Percentiles rank a stretch among this genome's conserved stretches.
These are phyloP conservation scores for Caenorhabditis remanei DNA, from an alignment of 1,140 invertebrate genomes.

Conservation along the genomic window DNA sequence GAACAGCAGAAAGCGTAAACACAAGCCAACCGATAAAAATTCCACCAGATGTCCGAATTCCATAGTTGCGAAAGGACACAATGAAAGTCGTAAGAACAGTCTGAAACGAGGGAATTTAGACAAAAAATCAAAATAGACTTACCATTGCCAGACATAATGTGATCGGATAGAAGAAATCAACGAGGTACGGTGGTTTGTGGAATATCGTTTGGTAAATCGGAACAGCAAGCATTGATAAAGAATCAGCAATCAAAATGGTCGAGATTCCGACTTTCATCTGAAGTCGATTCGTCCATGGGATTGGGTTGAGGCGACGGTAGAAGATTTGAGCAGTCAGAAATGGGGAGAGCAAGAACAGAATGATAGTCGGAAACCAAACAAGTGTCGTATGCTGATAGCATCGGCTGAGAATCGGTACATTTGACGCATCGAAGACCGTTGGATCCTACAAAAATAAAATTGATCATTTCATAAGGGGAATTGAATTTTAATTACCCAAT, in stretches of 20 bases:
- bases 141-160: slow-evolving; percentile 56
- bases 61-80: slow-evolving; percentile 24
- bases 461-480: not conserved
- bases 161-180: slow-evolving; percentile 53
- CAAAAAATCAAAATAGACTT: not conserved
- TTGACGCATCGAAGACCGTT: slow-evolving; percentile 41
- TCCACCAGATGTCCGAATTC: slow-evolving; percentile 33
- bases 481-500: slow-evolving; percentile 58
- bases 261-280: slow-evolving; percentile 64
- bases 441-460: slow-evolving; percentile 53
- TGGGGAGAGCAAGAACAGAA: slow-evolving; percentile 70
- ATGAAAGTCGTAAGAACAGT: slow-evolving; percentile 25
- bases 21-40: slow-evolving; percentile 51
- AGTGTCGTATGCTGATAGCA: slow-evolving; percentile 76
- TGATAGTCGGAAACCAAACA: slow-evolving; percentile 73
- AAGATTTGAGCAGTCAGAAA: slow-evolving; percentile 72
- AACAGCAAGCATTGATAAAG: slow-evolving; percentile 61
- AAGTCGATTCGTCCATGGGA: slow-evolving; percentile 72
- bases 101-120: slow-evolving; percentile 1
- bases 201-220: slow-evolving; percentile 54
- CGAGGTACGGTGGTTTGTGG: not conserved
- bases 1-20: slow-evolving; percentile 52
- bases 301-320: slow-evolving; percentile 55
- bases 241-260: slow-evolving; percentile 11
- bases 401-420: slow-evolving; percentile 69